Conservation (phyloP, 2,888 invertebrate genomes). For the Cryptocheilus praepositus region DNA sequence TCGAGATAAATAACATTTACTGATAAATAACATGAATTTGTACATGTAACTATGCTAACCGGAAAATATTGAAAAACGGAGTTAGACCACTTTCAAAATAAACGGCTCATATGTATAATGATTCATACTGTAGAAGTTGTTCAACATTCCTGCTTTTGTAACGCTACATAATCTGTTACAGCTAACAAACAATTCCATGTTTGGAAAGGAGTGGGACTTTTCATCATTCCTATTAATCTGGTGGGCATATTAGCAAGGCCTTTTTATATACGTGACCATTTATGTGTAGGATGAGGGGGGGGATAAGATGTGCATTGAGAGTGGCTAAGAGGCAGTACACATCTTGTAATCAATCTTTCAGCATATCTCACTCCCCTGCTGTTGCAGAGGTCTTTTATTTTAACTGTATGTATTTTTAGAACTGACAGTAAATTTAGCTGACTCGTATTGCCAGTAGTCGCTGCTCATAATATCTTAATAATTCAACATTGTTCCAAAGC, state of each 20-base stretch:
- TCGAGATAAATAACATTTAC: no score
- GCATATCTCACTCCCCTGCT: slow-evolving; percentile 30
- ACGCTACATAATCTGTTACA: background rate
- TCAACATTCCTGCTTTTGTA: background rate
- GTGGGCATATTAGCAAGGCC: slow-evolving; percentile 55
- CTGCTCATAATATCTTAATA: slow-evolving; percentile 20
- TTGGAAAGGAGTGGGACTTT: slow-evolving; percentile 42
- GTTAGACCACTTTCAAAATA: no score
- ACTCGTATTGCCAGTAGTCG: slow-evolving; percentile 35
- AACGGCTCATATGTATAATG: no score
- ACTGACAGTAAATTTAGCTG: slow-evolving; percentile 39
- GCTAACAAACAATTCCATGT: slow-evolving; percentile 35
- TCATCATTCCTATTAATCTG: slow-evolving; percentile 57
- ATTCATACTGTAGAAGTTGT: background rate
- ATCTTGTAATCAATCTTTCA: slow-evolving; percentile 58
- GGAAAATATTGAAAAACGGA: no score
- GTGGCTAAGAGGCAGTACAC: background rate
- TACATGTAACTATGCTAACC: no score
- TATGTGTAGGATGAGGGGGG: background rate
- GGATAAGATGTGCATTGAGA: background rate
- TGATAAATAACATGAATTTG: no score
- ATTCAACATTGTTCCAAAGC: no score
- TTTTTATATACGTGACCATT: slow-evolving; percentile 40
- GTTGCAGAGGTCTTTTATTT: slow-evolving; percentile 52
- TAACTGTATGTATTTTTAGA: slow-evolving; percentile 55